Percentiles rank a stretch among this genome's conserved stretches.
Conservation (phyloP, 2,888 invertebrate species). For the Teleiodes luculella region DNA sequence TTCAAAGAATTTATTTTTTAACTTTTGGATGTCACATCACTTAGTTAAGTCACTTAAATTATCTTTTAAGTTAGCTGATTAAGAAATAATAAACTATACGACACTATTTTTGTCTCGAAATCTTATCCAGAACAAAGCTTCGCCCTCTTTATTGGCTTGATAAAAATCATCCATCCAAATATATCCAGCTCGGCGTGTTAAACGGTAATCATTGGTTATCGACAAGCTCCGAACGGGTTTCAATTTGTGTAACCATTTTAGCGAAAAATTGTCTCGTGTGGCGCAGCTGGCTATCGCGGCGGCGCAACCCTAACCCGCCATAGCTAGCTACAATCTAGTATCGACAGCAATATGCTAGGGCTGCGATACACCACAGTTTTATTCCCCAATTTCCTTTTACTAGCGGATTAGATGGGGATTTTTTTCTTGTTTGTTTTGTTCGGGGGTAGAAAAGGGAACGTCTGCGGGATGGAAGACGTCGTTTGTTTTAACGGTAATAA, state of each 20-base stretch:
- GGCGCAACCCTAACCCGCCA: slow-evolving; percentile 1
- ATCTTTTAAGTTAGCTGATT: background rate
- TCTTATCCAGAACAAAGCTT: background rate
- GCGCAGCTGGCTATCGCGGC: slow-evolving; percentile 60
- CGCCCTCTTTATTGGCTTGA: slow-evolving; percentile 5
- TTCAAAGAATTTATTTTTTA: no score
- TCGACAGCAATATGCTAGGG: slow-evolving; percentile 18
- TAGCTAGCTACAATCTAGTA: slow-evolving; percentile 8
- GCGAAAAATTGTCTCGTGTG: slow-evolving; percentile 73
- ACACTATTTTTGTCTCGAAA: background rate
- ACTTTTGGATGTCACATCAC: no score
- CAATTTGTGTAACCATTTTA: slow-evolving; percentile 71
- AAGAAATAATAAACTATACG: background rate
- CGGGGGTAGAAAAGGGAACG: background rate
- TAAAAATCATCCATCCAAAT: slow-evolving; percentile 22
- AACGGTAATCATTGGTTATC: slow-evolving; percentile 57
- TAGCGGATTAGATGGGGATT: slow-evolving; percentile 15
- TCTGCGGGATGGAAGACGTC: slow-evolving; percentile 1
- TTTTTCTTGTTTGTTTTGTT: slow-evolving; percentile 10
- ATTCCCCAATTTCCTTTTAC: slow-evolving; percentile 32
- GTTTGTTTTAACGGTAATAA: slow-evolving; percentile 19
- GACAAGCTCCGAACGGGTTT: slow-evolving; percentile 47
- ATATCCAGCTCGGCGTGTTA: slow-evolving; percentile 38
- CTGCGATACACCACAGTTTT: slow-evolving; percentile 20
- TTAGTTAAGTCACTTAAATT: no score